Base-by-base conservation (phyloP, 2,888 invertebrate genomes). In the Eilema griseolum region DNA sequence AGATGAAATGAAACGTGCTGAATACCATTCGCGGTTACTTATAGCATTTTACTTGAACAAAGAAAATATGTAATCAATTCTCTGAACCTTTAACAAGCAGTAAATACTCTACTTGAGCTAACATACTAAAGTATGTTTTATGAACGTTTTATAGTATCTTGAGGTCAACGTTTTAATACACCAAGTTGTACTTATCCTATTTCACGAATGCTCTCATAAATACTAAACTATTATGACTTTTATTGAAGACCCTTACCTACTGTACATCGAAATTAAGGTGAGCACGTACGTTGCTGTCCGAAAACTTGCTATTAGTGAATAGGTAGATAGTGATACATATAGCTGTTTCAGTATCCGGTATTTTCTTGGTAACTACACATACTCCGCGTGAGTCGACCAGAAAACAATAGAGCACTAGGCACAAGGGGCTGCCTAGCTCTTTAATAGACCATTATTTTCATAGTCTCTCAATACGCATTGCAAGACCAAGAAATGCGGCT, bases 401-500 rank as follows among this genome's bases (percentile, higher is more conserved):
- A 70, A 78, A 82, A 82, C 82, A 80, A 81, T 82, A 77, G 81
- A 82, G 80, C 79, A 77, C 83, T 82, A 83, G 82, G 77, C 80
- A 71, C 71, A 71, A 76, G 82, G 76, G 79, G 74, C 83, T 74
- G 70, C 78, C 79, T 83, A 81, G 84, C 83, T 80, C 83, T 85
- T 86, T 85, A 86, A 87, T 90, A 86, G 84, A 85, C 85, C 85
- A 88, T 88, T 89, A 89, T 89, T 89, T 90, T 87, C 89, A 88
- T 88, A 88, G 87, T 85, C 86, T 86, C 84, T 85, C 84, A 86
- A 87, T 89, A 86, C 82, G 80, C 85, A 86, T 85, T 86, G 87
- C 88, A 84, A 86, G 87, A 88, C 85, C 86, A 86, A 88, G 90
- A 85, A 88, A 88, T 85, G 86, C 80, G 80, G 83, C 84, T 82